Evolutionary conservation across 2,113 vertebrate genomes (phyloP), one percentile per base, ranked within the genome.

Genomic region (Coturnix japonica): DNA sequence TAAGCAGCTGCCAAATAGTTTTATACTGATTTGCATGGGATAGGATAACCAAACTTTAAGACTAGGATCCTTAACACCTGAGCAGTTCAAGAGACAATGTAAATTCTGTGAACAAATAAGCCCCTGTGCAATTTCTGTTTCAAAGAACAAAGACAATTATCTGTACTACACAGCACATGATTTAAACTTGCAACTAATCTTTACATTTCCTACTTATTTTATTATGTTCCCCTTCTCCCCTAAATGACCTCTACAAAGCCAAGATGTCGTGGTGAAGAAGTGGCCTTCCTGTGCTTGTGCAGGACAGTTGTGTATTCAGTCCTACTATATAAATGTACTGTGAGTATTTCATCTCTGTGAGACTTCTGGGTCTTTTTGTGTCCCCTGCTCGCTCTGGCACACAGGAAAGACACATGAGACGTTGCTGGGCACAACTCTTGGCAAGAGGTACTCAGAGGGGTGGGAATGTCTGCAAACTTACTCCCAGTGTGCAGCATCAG

Each of bases 91-190:
- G 54, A 75, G 63, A n/a, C 35, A 21, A 4, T 31, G 31, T 23
- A 79, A 71, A 89, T 73, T 81, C 65, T 56, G 4, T 18, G 25
- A 63, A 9, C 12, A 37, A 84, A 6, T 76, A 63, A 73, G 15
- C n/a, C 72, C 44, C 83, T 47, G 30, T 44, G 7, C 17, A 71
- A 71, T 7, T 16, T 79, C n/a, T n/a, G 3, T 74, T 88, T 93
- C 35, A 90, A 78, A 90, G 51, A 56, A 9, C 16, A 92, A 77
- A 74, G 56, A 49, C 61, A 83, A 67, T 65, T 72, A 78, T 47
- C 39, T 87, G 46, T 11, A 57, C 39, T 90, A 64, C 49, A 57
- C 16, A 83, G 69, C 25, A 53, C 56, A 21, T 23, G 18, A 16
- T 61, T 94, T 91, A 64, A 75, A 5, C 6, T 37, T 87, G 37